Base-by-base conservation (phyloP, 2,797 vertebrate species). In the Pampus argenteus region DNA sequence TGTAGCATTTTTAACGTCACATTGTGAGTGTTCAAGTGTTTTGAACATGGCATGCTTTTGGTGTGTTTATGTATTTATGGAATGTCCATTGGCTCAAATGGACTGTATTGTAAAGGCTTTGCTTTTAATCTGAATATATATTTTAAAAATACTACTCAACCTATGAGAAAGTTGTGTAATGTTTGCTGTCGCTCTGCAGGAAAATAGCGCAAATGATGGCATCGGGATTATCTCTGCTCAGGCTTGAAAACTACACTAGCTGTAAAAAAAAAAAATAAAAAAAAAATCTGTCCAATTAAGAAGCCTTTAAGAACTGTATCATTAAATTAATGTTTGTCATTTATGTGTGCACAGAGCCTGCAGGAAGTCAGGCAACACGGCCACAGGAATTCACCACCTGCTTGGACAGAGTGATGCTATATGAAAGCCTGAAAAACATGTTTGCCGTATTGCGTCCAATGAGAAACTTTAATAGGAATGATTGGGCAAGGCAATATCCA, bases 91-190 rank as follows among this genome's bases (percentile, higher is more conserved):
- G 47, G 7, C 49, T 15, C 7, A 31, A 52, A 4, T 9, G 0
- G 38, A 18, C 23, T 65, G 36, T 9, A 55, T 2, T 61, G n/a
- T 22, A 42, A n/a, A 48, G 22, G 36, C 13, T 78, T 49, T 66
- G 36, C n/a, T 34, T 45, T 54, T 45, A 57, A 34, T n/a, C 1
- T 51, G 6, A 60, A n/a, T 25, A 29, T 11, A 13, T 36, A 38
- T 22, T 20, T 22, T 20, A 0, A 9, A 17, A 25, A 0, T 8
- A n/a, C 28, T 10, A 4, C 23, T 14, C 3, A 18, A 18, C 22
- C n/a, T 15, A 40, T 26, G 36, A 26, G 9, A 25, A 56, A 18
- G 3, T n/a, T 54, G 44, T 17, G 17, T 25, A 9, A 23, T 13
- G 31, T 44, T 17, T 44, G 18, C 40, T 44, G 34, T 36, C 10